Evolutionary conservation across 2,113 vertebrate species (phyloP), one percentile per base, ranked within the genome.

Genomic region (Holacanthus passer): DNA sequence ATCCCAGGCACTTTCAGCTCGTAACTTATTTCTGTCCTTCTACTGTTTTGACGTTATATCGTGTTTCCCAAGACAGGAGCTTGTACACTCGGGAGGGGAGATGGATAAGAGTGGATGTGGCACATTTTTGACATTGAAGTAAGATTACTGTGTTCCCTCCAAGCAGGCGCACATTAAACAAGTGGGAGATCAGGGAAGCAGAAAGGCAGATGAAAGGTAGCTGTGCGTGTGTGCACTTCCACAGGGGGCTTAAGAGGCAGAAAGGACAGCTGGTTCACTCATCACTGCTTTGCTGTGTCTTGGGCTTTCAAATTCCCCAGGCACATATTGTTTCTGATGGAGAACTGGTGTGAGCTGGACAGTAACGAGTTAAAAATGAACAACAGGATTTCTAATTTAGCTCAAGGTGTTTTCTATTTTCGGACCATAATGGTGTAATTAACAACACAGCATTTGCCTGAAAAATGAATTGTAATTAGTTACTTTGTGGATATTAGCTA

Each of bases 261-360:
- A 83, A 62, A 66, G 82, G 79, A 90, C 92, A 94, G 90, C 90
- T 93, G 88, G 68, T 93, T 66, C 62, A 88, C 79, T 94, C 90
- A 92, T 93, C 85, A 89, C 77, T 73, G 65, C 81, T 63, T 73
- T 75, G 27, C 59, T 48, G 69, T 47, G 62, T 74, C 79, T 62
- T 62, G 59, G 60, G 74, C 19, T 76, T 88, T 73, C 9, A 67
- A 77, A 62, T 20, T 68, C 80, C 64, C 74, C 48, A 17, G 74
- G 31, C 87, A 88, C 19, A 2, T 4, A 80, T 83, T 73, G 67
- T 77, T 68, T 76, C 76, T 83, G 60, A 43, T 65, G 63, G 41
- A 79, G 48, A 85, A 37, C 14, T 63, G 65, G 48, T 52, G 60
- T 45, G 13, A 7, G 41, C 50, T 53, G 37, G 48, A 35, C 56